Evolutionary conservation across 37 sponge, comb jelly and placozoan species (phyloP), one percentile per base, ranked within the genome.

Genomic region (Diacarnus erythraeanus): DNA sequence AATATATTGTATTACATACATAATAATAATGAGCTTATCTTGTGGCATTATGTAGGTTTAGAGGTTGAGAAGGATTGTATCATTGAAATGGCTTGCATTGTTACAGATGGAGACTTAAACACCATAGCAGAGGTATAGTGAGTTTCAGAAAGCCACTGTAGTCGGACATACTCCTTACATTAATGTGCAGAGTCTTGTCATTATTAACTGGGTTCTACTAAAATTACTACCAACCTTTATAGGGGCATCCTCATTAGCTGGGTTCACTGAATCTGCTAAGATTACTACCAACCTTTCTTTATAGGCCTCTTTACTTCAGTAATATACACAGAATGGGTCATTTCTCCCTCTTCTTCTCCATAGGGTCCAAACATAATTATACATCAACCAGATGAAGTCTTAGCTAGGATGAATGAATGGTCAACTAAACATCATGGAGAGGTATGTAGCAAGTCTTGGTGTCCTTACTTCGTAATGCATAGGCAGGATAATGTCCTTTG

Each of bases 41-140:
- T 12, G 10, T 38, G 22, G 6, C 70, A 41, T 43, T 42, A 39
- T 72, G 27, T 72, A 87, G 96, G 96, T 31, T 80, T 96, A 23
- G 87, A 92, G 81, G 74, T 75, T 1, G 77, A 84, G 34, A 75
- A 31, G 38, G 84, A 89, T 38, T 70, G 79, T 27, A 96, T 96
- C 33, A 41, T 96, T 75, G 96, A 96, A 69, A 87, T 92, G 87
- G 90, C 96, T 33, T 96, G 96, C 69, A 84, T 90, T 18, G 73
- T 96, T 15, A 96, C 96, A 26, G 96, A 96, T 72, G 57, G 40
- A 35, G n/a, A 96, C 26, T 84, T 96, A 30, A 92, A 92, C 43
- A 69, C 84, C 26, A 29, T 90, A 25, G 90, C 77, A 21, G 96
- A 92, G 80, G 92, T n/a, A n/a, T n/a, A n/a, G n/a, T 91, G 36